Percentiles rank a stretch among this genome's conserved stretches.
Conservation (phyloP, 37 sponge, comb jelly and placozoan species). For the Halichondria panicea region DNA sequence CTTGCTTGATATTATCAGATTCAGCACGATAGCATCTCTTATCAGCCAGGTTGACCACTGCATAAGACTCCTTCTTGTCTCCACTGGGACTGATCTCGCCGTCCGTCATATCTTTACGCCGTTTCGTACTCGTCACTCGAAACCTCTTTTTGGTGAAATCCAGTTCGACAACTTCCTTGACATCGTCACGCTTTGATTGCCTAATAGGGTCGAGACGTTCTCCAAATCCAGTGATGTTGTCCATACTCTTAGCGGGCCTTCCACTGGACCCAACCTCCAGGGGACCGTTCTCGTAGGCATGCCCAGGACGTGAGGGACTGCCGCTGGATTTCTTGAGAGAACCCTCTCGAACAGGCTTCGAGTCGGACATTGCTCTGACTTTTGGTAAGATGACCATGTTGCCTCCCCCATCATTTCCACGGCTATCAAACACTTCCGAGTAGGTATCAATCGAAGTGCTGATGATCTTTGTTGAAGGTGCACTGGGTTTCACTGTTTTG, state of each 20-base stretch:
- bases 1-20: slow-evolving; percentile 9
- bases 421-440: neutral
- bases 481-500: no score
- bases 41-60: slow-evolving; percentile 31
- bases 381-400: neutral
- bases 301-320: neutral
- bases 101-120: neutral
- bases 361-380: neutral
- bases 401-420: neutral
- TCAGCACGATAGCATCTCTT: slow-evolving; percentile 33
- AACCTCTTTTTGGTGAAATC: slow-evolving; percentile 1
- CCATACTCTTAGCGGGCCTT: neutral
- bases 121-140: neutral
- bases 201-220: neutral
- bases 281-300: neutral
- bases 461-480: no score
- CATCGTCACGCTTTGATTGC: neutral
- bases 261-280: neutral
- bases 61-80: slow-evolving; percentile 4
- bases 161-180: slow-evolving; percentile 44
- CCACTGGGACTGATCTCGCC: no score
- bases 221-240: neutral
- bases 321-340: neutral
- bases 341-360: neutral
- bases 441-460: neutral